Conservation (phyloP, 2,888 invertebrate species). For the Dasysyrphus albostriatus region DNA sequence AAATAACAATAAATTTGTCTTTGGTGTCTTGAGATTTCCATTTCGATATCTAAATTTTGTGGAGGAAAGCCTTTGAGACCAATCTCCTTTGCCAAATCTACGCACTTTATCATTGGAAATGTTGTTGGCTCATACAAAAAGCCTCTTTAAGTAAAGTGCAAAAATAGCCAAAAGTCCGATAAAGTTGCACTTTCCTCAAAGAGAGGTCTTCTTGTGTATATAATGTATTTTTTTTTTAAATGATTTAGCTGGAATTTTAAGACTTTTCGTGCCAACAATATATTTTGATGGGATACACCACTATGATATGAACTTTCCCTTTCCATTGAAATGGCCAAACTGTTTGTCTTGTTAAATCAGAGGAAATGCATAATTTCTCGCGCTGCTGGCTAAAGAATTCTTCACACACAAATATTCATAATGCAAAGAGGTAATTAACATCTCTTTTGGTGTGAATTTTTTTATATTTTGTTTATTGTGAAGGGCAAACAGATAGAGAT, state of each 20-base stretch:
- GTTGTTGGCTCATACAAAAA: conserved; percentile 43
- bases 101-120: conserved; percentile 12
- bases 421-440: conserved; percentile 52
- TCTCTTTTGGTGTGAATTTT: conserved; percentile 39
- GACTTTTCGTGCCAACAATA: conserved; percentile 29
- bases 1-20: conserved; percentile 36
- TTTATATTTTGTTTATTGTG: conserved; percentile 40
- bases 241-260: conserved; percentile 43
- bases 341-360: conserved; percentile 48
- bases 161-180: conserved; percentile 8
- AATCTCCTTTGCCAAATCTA: conserved; percentile 46
- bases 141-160: conserved; percentile 12
- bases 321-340: conserved; percentile 39
- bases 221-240: background rate
- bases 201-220: conserved; percentile 1
- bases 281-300: conserved; percentile 44
- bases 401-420: conserved; percentile 48
- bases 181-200: conserved; percentile 53
- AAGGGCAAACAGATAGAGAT: conserved; percentile 58
- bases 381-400: conserved; percentile 5
- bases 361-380: conserved; percentile 58
- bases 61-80: conserved; percentile 12
- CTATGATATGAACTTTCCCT: conserved; percentile 61
- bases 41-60: conserved; percentile 46
- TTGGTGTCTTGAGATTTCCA: conserved; percentile 60